phyloP scores from a whole-genome alignment of 2,797 vertebrate genomes.

The Choloepus didactylus region DNA sequence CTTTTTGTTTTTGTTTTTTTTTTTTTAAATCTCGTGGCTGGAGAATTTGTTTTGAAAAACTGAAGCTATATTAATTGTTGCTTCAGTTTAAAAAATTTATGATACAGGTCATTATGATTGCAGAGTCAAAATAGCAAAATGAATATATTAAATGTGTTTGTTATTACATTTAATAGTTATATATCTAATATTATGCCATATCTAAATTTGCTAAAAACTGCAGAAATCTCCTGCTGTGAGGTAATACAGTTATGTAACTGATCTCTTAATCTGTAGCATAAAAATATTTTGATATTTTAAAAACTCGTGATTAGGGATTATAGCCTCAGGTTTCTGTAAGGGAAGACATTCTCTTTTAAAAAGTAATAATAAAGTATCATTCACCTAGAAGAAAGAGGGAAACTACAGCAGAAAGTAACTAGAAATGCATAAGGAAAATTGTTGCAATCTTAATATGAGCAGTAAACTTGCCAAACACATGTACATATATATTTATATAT shows the following conservation, averaged over 20 bases:
- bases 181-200: constrained; percentile 80
- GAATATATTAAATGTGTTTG: constrained; percentile 86
- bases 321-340: constrained; percentile 75
- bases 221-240: constrained; percentile 72
- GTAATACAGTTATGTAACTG: constrained; percentile 56
- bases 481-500: constrained; percentile 83
- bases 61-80: constrained; percentile 79
- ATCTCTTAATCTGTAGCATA: constrained; percentile 70
- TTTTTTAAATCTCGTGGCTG: constrained; percentile 65
- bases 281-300: constrained; percentile 75
- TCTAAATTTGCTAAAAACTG: constrained; percentile 85
- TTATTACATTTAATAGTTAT: constrained; percentile 87
- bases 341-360: constrained; percentile 72
- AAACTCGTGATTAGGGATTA: constrained; percentile 71
- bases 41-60: constrained; percentile 82
- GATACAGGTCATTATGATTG: constrained; percentile 53
- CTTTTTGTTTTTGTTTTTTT: not conserved
- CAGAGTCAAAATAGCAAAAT: constrained; percentile 80
- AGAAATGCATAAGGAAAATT: constrained; percentile 78
- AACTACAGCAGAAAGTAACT: constrained; percentile 65
- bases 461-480: constrained; percentile 86
- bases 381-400: constrained; percentile 66
- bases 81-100: constrained; percentile 71
- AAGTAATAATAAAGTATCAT: constrained; percentile 48
- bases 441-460: constrained; percentile 69